phyloP scores from a whole-genome alignment of 2,888 invertebrate genomes.

The Oeneis ivallda region DNA sequence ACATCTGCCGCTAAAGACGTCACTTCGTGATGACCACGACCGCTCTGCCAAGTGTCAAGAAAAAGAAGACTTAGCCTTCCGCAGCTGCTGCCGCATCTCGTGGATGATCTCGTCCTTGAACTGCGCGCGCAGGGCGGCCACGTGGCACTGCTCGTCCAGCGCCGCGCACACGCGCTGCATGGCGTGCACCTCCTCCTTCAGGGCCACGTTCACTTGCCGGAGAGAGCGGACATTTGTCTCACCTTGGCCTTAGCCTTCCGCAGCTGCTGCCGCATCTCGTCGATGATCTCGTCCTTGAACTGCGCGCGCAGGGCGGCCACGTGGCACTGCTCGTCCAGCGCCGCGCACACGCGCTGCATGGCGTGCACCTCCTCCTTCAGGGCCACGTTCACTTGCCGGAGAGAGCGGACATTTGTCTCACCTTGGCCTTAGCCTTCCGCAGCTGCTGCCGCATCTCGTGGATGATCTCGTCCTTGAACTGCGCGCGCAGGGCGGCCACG shows the following conservation, averaged over 20 bases:
- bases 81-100: conserved; percentile 83
- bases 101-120: conserved; percentile 85
- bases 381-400: conserved; percentile 82
- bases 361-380: conserved; percentile 79
- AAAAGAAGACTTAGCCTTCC: conserved; percentile 73
- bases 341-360: conserved; percentile 76
- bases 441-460: conserved; percentile 84
- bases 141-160: conserved; percentile 80
- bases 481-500: conserved; percentile 77
- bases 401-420: conserved; percentile 72
- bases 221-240: conserved; percentile 76
- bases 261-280: conserved; percentile 83
- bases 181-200: conserved; percentile 77
- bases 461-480: conserved; percentile 85
- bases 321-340: conserved; percentile 80
- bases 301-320: conserved; percentile 78
- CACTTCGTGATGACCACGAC: too few species aligned
- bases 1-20: too few species aligned
- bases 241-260: conserved; percentile 75
- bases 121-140: conserved; percentile 77
- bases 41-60: too few species aligned
- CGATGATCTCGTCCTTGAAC: conserved; percentile 85
- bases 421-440: conserved; percentile 74
- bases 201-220: conserved; percentile 81
- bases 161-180: conserved; percentile 77